Percentiles rank a stretch among this genome's conserved stretches.
phyloP scores from a whole-genome alignment of 2,888 invertebrate species.

The Meteorus colon region DNA sequence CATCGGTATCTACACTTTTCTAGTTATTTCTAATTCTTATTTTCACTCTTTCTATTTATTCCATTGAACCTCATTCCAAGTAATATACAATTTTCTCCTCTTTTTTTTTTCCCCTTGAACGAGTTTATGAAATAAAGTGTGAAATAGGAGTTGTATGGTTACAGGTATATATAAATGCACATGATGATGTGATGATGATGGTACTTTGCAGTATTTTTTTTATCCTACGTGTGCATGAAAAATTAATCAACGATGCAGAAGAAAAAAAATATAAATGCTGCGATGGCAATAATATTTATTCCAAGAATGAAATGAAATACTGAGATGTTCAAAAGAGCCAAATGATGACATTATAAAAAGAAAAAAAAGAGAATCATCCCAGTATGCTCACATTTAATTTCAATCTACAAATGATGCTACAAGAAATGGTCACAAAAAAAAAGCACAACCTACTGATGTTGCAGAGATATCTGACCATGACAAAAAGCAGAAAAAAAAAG shows the following conservation, averaged over 20 bases:
- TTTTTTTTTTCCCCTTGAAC: constrained; percentile 5
- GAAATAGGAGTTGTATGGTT: not conserved
- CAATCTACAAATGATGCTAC: not conserved
- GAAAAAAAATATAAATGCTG: not conserved
- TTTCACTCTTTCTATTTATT: constrained; percentile 19
- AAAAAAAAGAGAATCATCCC: not conserved
- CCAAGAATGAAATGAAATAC: not conserved
- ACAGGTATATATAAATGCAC: not conserved
- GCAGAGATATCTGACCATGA: not conserved
- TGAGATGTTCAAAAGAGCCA: not conserved
- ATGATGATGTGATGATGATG: not conserved
- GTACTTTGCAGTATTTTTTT: not conserved
- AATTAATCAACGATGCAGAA: not conserved
- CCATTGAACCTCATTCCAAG: constrained; percentile 28
- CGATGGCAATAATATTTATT: not conserved
- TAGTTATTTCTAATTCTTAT: constrained; percentile 21
- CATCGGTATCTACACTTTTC: not conserved
- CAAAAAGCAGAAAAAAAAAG: not conserved
- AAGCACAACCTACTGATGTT: not conserved
- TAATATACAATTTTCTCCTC: not conserved
- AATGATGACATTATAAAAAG: constrained; percentile 19
- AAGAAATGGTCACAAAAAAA: not conserved
- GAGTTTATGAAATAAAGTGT: constrained; percentile 14
- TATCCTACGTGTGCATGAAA: not conserved
- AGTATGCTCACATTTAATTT: not conserved